A percentile compares a stretch with the other conserved stretches of the same genome.
phyloP scores from a whole-genome alignment of 2,888 invertebrate genomes.

The Hemicrepidius hirtus region DNA sequence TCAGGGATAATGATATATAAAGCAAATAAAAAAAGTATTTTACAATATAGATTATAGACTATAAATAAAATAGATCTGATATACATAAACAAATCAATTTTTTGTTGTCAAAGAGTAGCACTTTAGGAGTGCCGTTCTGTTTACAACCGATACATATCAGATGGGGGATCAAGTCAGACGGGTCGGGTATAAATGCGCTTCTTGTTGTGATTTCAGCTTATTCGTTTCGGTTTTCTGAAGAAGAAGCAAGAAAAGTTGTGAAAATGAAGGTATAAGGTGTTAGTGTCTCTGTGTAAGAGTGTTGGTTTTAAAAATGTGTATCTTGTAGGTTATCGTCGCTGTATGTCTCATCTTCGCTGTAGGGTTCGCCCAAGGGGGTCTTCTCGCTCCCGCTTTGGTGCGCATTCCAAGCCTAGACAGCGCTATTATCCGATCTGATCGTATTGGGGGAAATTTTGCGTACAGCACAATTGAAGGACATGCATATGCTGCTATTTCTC shows the following conservation, averaged over 20 bases:
- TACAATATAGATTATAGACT: not conserved
- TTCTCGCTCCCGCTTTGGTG: conserved; percentile 57
- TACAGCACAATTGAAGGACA: conserved; percentile 74
- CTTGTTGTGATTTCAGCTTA: conserved; percentile 31
- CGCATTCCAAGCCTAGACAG: conserved; percentile 73
- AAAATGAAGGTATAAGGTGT: conserved; percentile 40
- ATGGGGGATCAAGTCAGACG: conserved; percentile 28
- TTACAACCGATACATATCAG: conserved; percentile 34
- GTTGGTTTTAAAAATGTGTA: conserved; percentile 17
- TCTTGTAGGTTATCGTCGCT: conserved; percentile 21
- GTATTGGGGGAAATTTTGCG: conserved; percentile 75
- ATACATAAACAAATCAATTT: conserved; percentile 33
- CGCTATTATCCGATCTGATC: conserved; percentile 73
- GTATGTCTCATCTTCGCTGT: conserved; percentile 66
- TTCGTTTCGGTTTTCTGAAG: conserved; percentile 18
- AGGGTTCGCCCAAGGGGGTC: conserved; percentile 55
- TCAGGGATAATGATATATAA: too few relatives aligned
- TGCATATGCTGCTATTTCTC: conserved; percentile 72
- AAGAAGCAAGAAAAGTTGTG: conserved; percentile 5
- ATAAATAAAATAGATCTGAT: conserved; percentile 5
- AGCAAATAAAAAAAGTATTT: too few relatives aligned
- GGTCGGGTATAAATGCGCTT: conserved; percentile 41
- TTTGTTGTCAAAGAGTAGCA: conserved; percentile 38
- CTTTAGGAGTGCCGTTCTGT: conserved; percentile 41
- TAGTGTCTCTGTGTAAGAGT: conserved; percentile 9